These are phyloP conservation scores for Semnornis frantzii DNA, from an alignment of 2,113 vertebrate genomes.

Conservation along the genomic window DNA sequence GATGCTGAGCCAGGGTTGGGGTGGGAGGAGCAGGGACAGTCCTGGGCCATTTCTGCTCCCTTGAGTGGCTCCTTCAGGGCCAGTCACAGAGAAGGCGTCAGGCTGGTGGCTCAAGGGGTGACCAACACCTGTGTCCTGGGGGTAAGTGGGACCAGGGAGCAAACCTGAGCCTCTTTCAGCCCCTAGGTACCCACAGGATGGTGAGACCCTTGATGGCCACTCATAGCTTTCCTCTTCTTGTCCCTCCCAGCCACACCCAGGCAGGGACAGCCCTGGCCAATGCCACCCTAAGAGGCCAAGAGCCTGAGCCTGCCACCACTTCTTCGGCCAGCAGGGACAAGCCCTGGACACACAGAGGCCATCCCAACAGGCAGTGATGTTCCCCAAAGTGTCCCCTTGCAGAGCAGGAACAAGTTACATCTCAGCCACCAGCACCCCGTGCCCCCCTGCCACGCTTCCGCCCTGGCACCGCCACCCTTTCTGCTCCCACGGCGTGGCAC, in stretches of 20 bases:
- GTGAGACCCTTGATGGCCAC: rapidly evolving
- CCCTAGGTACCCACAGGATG: rapidly evolving
- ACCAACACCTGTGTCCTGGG: rapidly evolving
- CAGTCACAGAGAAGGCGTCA: background rate
- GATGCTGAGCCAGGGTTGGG: background rate
- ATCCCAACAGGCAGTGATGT: background rate
- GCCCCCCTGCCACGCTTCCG: background rate
- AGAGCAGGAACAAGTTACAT: conserved; percentile 20
- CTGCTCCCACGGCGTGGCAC: background rate
- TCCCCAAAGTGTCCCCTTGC: background rate
- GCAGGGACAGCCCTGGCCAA: background rate
- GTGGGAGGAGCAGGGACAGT: background rate
- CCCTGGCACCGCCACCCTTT: background rate
- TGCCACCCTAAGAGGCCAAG: rapidly evolving
- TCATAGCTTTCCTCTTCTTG: background rate
- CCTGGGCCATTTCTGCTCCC: background rate
- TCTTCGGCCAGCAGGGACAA: rapidly evolving
- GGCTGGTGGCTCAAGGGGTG: background rate
- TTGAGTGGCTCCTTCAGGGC: background rate
- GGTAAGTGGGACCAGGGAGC: background rate
- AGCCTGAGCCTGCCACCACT: background rate
- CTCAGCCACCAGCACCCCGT: background rate
- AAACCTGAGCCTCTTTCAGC: background rate
- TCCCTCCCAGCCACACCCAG: rapidly evolving
- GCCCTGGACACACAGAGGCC: background rate